phyloP scores from a whole-genome alignment of 2,113 vertebrate species.

The Indri indri region DNA sequence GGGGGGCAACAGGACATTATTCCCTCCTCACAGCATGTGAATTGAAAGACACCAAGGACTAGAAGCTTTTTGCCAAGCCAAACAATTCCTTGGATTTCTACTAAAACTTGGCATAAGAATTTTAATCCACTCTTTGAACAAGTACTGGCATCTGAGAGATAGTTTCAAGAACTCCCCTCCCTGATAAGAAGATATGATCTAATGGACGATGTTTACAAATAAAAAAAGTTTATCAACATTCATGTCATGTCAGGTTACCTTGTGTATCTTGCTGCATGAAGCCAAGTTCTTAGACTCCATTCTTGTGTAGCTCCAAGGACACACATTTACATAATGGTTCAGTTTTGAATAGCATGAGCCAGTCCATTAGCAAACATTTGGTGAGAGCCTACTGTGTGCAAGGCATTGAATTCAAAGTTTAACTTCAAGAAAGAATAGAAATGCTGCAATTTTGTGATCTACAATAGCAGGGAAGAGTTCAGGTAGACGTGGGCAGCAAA shows the following conservation, averaged over 20 bases:
- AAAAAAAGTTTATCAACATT: background rate
- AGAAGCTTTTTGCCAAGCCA: background rate
- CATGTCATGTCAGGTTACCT: background rate
- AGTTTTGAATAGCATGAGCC: background rate
- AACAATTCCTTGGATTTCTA: background rate
- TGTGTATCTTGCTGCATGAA: background rate
- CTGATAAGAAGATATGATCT: background rate
- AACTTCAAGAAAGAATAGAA: background rate
- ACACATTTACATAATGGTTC: background rate
- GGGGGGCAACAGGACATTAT: background rate
- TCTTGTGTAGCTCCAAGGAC: background rate
- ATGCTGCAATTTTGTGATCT: background rate
- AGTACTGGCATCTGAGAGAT: background rate
- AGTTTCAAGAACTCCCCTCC: background rate
- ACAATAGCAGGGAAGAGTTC: background rate
- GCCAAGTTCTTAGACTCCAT: background rate
- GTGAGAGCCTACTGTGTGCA: background rate
- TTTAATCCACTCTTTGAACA: background rate
- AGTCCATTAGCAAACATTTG: background rate
- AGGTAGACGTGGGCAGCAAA: background rate
- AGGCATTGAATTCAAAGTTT: background rate
- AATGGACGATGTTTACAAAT: background rate
- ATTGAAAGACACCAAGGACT: background rate
- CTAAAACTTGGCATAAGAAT: background rate
- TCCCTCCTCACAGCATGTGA: background rate